phyloP scores from a whole-genome alignment of 2,797 vertebrate species.

The Chaenodraco wilsoni region DNA sequence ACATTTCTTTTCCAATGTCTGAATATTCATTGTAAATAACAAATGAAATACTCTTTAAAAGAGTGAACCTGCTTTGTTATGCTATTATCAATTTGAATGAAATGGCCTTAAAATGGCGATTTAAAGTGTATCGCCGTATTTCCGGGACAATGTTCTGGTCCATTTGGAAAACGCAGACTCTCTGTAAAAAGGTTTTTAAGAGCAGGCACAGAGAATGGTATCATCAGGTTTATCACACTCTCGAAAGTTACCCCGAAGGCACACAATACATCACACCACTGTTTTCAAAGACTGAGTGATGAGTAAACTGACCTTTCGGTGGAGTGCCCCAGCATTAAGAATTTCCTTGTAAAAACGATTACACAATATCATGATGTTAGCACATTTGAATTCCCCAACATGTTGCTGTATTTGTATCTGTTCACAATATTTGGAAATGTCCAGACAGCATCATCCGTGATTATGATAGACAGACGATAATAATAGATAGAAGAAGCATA shows the following conservation, averaged over 20 bases:
- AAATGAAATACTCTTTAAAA: too few species aligned
- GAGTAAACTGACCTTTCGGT: not conserved
- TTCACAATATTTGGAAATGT: conserved; percentile 26
- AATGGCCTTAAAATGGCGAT: too few species aligned
- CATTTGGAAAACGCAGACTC: not conserved
- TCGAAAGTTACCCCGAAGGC: not conserved
- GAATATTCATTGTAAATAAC: too few species aligned
- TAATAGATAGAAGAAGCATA: conserved; percentile 34
- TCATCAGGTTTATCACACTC: not conserved
- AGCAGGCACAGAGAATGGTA: not conserved
- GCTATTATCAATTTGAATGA: too few species aligned
- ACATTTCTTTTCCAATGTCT: too few species aligned
- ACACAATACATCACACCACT: not conserved
- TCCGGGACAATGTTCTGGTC: too few species aligned
- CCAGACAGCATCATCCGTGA: conserved; percentile 18
- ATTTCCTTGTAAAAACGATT: conserved; percentile 1
- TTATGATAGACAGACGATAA: conserved; percentile 26
- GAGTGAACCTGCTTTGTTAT: too few species aligned
- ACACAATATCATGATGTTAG: not conserved
- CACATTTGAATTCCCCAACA: not conserved
- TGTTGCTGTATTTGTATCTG: not conserved
- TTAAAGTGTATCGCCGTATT: too few species aligned
- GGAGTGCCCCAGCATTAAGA: not conserved
- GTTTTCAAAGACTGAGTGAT: not conserved
- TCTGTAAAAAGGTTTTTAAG: not conserved